Base-by-base conservation (phyloP, 2,113 vertebrate genomes). In the Cochlearius cochlearius region DNA sequence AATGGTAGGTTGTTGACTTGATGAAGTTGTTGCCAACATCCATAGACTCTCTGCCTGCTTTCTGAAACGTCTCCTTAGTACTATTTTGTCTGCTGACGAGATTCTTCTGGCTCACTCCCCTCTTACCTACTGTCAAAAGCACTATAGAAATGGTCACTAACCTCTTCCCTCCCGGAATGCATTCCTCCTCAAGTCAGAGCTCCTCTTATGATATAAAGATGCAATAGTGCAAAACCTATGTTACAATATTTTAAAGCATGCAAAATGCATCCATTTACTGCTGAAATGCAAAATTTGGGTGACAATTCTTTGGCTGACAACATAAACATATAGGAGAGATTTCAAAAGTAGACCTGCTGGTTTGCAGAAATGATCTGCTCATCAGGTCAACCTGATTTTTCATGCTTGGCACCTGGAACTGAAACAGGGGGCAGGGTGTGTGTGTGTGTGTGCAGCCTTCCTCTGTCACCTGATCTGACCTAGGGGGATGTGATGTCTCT, bases 171-270 rank as follows among this genome's bases (percentile, higher is more conserved):
- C 47, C 17, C 29, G 9, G 20, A 50, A 20, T 7, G 5, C 3
- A 0, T 27, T 75, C 38, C 32, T 60, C 26, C 38, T 85, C 2
- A 0, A 34, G 20, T 10, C 60, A 58, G 25, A 75, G 25, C 29
- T 86, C 18, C 52, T 60, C 55, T 38, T 13, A 8, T 3, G 21
- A 7, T 5, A 43, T 1, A 11, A 67, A 85, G 43, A 36, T 27
- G 7, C 13, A 75, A 7, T 0, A 43, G 8, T 12, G 9, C 26
- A 64, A 73, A 32, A 64, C 3, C 22, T 18, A 5, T 1, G 0
- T 11, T n/a, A 6, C 4, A 47, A 34, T 41, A 88, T 50, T 84
- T 45, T 47, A 67, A 62, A 89, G 15, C 29, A 10, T 1, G 6
- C 16, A 62, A 36, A 66, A 58, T 49, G 17, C 6, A 50, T 45